These are phyloP conservation scores for Enteromius trimaculatus DNA, from an alignment of 2,797 vertebrate genomes.

Conservation along the genomic window DNA sequence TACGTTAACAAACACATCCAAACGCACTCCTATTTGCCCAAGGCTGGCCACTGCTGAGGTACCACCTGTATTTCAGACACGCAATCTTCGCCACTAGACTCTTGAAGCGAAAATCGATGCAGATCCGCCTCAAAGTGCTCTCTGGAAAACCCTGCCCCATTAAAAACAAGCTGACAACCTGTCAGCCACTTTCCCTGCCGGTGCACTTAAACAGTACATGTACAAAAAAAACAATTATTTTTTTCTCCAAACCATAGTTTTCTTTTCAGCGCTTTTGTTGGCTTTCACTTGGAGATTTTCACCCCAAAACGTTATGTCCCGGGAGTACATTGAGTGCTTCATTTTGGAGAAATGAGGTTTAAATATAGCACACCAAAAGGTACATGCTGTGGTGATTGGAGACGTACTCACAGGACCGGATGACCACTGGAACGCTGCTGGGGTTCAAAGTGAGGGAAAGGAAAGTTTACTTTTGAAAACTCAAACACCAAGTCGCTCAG, in stretches of 20 bases:
- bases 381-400: not conserved
- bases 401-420: not conserved
- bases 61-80: constrained; percentile 68
- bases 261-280: constrained; percentile 14
- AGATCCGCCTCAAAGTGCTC: constrained; percentile 49
- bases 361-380: not conserved
- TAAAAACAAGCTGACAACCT: constrained; percentile 48
- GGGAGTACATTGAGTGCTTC: not conserved
- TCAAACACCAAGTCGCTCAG: constrained; percentile 33
- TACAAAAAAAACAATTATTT: constrained; percentile 6
- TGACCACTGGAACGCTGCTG: not conserved
- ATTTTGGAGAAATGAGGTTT: constrained; percentile 4
- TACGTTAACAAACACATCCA: constrained; percentile 25
- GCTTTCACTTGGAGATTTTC: constrained; percentile 3
- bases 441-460: not conserved
- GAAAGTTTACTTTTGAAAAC: constrained; percentile 21
- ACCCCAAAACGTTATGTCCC: not conserved
- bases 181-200: constrained; percentile 26
- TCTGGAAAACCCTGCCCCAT: constrained; percentile 51
- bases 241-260: not conserved
- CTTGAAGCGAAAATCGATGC: constrained; percentile 45
- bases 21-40: constrained; percentile 57
- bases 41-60: constrained; percentile 56
- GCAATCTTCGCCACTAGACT: constrained; percentile 39
- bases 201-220: constrained; percentile 42